Percentiles rank a stretch among this genome's conserved stretches.
These are phyloP conservation scores for Mycteria americana DNA, from an alignment of 2,797 vertebrate genomes.

Conservation along the genomic window DNA sequence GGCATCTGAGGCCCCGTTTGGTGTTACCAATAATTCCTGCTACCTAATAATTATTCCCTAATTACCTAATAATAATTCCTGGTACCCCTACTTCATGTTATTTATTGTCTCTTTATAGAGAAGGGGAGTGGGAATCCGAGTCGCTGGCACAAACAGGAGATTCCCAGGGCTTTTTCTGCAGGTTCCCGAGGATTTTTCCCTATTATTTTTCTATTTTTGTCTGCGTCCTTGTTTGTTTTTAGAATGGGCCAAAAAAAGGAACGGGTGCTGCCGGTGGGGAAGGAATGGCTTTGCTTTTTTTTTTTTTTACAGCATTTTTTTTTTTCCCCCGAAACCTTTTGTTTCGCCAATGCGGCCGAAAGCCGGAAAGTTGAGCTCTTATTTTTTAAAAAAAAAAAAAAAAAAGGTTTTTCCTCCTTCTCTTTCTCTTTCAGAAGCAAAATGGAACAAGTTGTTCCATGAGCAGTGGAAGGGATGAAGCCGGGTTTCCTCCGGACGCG, in stretches of 20 bases:
- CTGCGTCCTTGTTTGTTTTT: not conserved
- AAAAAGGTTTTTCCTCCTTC: not conserved
- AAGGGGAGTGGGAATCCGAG: not conserved
- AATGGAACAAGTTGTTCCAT: not conserved
- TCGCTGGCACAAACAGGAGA: rapidly evolving
- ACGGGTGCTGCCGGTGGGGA: not conserved
- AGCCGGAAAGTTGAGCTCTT: not conserved
- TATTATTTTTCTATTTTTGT: not conserved
- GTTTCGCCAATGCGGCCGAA: not conserved
- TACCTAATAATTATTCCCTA: not conserved
- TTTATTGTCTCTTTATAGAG: not conserved
- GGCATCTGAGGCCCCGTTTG: not conserved
- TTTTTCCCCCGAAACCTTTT: not conserved
- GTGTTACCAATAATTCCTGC: not conserved
- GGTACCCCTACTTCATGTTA: no score
- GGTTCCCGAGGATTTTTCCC: not conserved
- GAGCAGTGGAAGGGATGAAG: not conserved
- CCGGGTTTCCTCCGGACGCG: not conserved
- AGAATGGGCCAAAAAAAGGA: not conserved
- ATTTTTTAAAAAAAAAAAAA: not conserved
- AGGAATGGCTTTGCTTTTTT: not conserved
- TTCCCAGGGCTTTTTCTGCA: not conserved
- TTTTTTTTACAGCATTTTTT: not conserved
- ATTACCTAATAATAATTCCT: not conserved
- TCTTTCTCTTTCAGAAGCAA: not conserved